These are phyloP conservation scores for Platynereis dumerilii DNA, from an alignment of 2,888 invertebrate genomes.

Conservation along the genomic window DNA sequence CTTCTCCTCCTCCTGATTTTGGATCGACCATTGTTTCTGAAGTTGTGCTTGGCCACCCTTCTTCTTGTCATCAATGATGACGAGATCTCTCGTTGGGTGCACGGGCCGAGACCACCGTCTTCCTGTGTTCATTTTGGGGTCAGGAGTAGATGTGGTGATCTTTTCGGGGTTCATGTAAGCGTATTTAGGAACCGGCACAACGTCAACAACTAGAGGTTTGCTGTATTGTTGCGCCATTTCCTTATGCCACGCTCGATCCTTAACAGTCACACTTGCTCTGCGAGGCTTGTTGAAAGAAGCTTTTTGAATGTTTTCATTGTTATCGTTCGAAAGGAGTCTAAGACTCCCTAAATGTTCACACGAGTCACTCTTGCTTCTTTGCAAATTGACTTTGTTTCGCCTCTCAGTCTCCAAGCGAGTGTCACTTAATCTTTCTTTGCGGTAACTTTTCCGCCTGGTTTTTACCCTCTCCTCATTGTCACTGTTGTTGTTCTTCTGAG, in stretches of 20 bases:
- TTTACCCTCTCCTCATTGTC: too few relatives aligned
- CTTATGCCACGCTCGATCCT: constrained; percentile 32
- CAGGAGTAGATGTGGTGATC: neutral
- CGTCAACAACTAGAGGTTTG: constrained; percentile 7
- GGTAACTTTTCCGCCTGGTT: too few relatives aligned
- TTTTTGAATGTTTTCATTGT: constrained; percentile 7
- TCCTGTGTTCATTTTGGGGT: constrained; percentile 11
- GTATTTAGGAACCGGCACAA: constrained; percentile 12
- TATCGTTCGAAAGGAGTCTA: constrained; percentile 5
- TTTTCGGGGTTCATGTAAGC: constrained; percentile 15
- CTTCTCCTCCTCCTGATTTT: neutral
- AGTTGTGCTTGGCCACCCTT: neutral
- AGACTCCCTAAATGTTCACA: constrained; percentile 27
- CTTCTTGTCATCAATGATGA: constrained; percentile 10
- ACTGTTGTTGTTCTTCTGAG: too few relatives aligned
- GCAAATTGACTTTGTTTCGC: constrained; percentile 10
- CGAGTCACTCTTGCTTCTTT: constrained; percentile 36
- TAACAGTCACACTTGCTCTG: constrained; percentile 19
- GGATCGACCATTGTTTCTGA: neutral
- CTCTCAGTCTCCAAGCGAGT: too few relatives aligned
- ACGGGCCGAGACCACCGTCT: constrained; percentile 32
- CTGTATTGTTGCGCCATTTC: constrained; percentile 32
- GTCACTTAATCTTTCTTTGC: too few relatives aligned
- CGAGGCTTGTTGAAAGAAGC: constrained; percentile 4
- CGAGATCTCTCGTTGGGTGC: constrained; percentile 34